phyloP scores from a whole-genome alignment of 2,888 invertebrate species.

The Rhorus exstirpatorius region DNA sequence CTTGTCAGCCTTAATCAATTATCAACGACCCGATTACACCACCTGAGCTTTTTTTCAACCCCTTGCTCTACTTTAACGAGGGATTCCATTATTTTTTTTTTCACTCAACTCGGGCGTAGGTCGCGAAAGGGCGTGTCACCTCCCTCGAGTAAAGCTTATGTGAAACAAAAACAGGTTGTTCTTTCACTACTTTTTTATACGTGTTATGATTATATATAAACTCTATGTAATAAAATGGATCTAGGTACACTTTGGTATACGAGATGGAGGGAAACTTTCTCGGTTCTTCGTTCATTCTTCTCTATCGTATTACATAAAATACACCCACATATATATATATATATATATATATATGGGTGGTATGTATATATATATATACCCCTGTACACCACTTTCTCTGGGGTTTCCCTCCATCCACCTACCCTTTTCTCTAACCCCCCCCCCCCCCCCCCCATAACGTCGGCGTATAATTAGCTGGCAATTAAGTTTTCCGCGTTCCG shows the following conservation, averaged over 20 bases:
- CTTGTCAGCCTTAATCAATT: conserved; percentile 48
- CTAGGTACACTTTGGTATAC: not conserved
- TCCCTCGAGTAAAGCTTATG: too few species aligned
- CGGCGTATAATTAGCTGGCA: conserved; percentile 53
- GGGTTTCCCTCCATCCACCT: not conserved
- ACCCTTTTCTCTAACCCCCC: not conserved
- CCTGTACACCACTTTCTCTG: conserved; percentile 4
- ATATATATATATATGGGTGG: too few species aligned
- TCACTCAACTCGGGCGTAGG: too few species aligned
- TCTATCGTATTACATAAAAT: not conserved
- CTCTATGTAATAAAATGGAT: conserved; percentile 1
- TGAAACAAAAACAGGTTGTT: not conserved
- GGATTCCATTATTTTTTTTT: too few species aligned
- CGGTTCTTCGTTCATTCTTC: conserved; percentile 17
- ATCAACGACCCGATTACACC: conserved; percentile 17
- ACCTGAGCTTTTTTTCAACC: conserved; percentile 1
- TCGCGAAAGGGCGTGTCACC: too few species aligned
- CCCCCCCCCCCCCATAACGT: conserved; percentile 2
- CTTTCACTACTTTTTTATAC: not conserved
- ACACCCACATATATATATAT: conserved; percentile 3
- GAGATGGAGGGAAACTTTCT: conserved; percentile 1
- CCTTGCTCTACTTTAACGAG: too few species aligned
- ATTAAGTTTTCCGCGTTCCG: conserved; percentile 49
- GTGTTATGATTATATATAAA: not conserved
- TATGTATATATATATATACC: too few species aligned